Evolutionary conservation across 2,888 invertebrate genomes (phyloP), one percentile per base, ranked within the genome.

Genomic region (Dicyrtoma fusca): DNA sequence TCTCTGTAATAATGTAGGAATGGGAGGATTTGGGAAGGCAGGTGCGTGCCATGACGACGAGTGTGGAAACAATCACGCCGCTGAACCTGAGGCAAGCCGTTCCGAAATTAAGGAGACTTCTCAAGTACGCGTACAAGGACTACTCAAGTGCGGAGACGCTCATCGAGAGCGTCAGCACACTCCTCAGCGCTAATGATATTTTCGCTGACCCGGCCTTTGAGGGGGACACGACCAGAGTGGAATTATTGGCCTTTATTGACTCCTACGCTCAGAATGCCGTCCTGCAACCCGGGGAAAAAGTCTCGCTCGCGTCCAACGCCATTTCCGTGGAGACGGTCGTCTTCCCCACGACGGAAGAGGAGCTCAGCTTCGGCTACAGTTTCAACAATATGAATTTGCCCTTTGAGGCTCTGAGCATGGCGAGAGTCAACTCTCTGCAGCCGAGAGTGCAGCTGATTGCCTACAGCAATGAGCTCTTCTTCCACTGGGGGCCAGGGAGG

Each of bases 381-480:
- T 51, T 76, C n/a, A 19, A 71, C 5, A 47, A 42, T 8, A 55
- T 78, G 14, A 65, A 61, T 1, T 42, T 80, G 2, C 71, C 80
- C 0, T 17, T 23, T 0, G 75, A 78, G 63, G 74, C 74, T 1
- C 14, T 79, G n/a, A 4, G 65, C 11, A 57, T 73, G 71, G 71
- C 78, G 0, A 51, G 73, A n/a, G 26, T 45, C 4, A 69, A 72
- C 42, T 26, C 45, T 17, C 45, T 61, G 17, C 23, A 66, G 13
- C 74, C 77, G 4, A 64, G 68, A 19, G 44, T 80, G 10, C 72
- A 70, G 62, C 65, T 80, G 8, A 73, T 69, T 13, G 73, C 73
- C 2, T 80, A 76, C 66, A 77, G 75, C 23, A 72, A 77, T 51
- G 62, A 75, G 5, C 21, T 80, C 1, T 75, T 77, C 53, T 65